Conservation (phyloP, 2,113 vertebrate genomes). For the Heterotilapia buettikoferi region DNA sequence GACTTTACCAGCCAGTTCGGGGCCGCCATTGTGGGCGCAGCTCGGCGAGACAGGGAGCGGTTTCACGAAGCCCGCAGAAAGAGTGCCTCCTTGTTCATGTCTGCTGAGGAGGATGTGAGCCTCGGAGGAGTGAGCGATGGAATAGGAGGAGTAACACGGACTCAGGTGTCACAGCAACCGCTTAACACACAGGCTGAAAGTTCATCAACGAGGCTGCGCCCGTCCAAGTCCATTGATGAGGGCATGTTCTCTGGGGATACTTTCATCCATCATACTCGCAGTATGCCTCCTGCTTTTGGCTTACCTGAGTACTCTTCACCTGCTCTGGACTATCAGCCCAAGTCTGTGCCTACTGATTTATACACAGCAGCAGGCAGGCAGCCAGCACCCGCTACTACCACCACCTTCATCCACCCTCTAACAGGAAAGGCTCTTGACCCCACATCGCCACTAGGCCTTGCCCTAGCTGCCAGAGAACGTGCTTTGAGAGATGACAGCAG, state of each 20-base stretch:
- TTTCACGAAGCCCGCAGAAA: conserved; percentile 84
- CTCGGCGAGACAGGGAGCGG: conserved; percentile 83
- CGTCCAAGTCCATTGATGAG: conserved; percentile 92
- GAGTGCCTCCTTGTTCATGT: conserved; percentile 86
- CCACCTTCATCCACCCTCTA: conserved; percentile 86
- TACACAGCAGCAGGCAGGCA: conserved; percentile 63
- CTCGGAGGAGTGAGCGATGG: conserved; percentile 40
- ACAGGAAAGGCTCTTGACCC: conserved; percentile 89
- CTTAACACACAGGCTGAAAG: conserved; percentile 53
- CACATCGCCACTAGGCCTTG: conserved; percentile 83
- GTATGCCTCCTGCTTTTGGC: conserved; percentile 77
- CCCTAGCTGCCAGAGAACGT: conserved; percentile 84
- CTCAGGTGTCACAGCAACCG: conserved; percentile 64
- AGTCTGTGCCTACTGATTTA: conserved; percentile 72
- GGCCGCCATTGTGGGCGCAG: conserved; percentile 87
- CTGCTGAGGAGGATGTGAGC: conserved; percentile 78
- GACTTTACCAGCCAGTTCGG: conserved; percentile 92
- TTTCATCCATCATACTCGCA: conserved; percentile 81
- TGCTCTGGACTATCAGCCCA: conserved; percentile 73
- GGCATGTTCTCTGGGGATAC: conserved; percentile 88
- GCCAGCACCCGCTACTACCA: conserved; percentile 26
- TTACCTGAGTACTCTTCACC: conserved; percentile 74
- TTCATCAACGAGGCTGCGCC: conserved; percentile 75
- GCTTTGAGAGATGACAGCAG: conserved; percentile 81
- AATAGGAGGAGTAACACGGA: conserved; percentile 49